A percentile compares a stretch with the other conserved stretches of the same genome.
Conservation (phyloP, 2,888 invertebrate genomes). For the Clanis bilineata region DNA sequence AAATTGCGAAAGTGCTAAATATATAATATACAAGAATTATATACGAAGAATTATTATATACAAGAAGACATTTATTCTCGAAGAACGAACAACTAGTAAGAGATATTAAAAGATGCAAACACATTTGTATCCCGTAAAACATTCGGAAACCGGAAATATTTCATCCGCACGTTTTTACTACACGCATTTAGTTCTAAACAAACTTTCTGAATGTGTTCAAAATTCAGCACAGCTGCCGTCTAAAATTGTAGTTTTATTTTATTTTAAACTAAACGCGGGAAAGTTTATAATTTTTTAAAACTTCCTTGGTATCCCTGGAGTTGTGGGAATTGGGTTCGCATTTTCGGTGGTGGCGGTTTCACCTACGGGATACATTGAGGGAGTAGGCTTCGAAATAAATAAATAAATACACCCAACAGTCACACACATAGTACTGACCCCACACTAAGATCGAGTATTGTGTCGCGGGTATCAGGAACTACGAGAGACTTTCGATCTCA, state of each 20-base stretch:
- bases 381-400: too few species aligned
- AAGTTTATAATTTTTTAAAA: slow-evolving; percentile 41
- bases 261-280: slow-evolving; percentile 42
- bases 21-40: too few species aligned
- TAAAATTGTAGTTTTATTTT: slow-evolving; percentile 56
- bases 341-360: too few species aligned
- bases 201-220: slow-evolving; percentile 59
- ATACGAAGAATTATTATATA: too few species aligned
- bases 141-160: slow-evolving; percentile 43
- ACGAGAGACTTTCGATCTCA: too few species aligned
- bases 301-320: too few species aligned
- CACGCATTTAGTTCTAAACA: slow-evolving; percentile 61
- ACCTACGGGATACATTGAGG: too few species aligned
- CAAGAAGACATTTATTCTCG: background rate
- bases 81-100: background rate
- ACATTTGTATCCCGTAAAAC: slow-evolving; percentile 34
- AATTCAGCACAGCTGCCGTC: slow-evolving; percentile 55
- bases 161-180: slow-evolving; percentile 57
- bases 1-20: background rate
- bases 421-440: too few species aligned
- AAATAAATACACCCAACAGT: too few species aligned
- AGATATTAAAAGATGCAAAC: background rate
- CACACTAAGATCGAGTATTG: too few species aligned
- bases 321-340: too few species aligned
- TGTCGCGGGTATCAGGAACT: too few species aligned